phyloP scores from a whole-genome alignment of 2,888 invertebrate species.

The Apodemia mormo region DNA sequence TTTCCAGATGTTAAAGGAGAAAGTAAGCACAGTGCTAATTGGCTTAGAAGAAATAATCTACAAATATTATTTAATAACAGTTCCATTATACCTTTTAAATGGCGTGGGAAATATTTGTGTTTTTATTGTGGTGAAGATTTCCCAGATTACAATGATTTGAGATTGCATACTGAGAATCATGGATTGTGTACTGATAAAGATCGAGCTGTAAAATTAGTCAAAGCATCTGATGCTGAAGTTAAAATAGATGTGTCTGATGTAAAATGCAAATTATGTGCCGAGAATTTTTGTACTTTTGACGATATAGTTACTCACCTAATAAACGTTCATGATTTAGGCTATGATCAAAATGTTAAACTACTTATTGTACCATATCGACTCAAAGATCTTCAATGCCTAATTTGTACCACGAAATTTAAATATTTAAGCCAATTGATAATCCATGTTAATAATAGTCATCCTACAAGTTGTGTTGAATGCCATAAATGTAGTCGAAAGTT shows the following conservation, averaged over 20 bases:
- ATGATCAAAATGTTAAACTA: slow-evolving; percentile 54
- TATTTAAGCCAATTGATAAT: slow-evolving; percentile 57
- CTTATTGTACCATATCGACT: slow-evolving; percentile 58
- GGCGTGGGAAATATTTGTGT: slow-evolving; percentile 72
- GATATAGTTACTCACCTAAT: slow-evolving; percentile 61
- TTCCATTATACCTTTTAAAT: slow-evolving; percentile 71
- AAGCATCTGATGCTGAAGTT: slow-evolving; percentile 58
- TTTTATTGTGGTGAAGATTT: slow-evolving; percentile 72
- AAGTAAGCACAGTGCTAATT: slow-evolving; percentile 65
- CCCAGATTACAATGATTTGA: slow-evolving; percentile 55
- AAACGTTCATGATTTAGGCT: slow-evolving; percentile 54
- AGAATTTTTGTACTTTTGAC: slow-evolving; percentile 48
- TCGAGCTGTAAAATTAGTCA: slow-evolving; percentile 53
- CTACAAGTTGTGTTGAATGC: slow-evolving; percentile 57
- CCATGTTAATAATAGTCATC: slow-evolving; percentile 58
- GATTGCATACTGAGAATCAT: slow-evolving; percentile 61
- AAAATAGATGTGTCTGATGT: slow-evolving; percentile 67
- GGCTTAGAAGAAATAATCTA: slow-evolving; percentile 68
- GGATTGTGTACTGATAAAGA: slow-evolving; percentile 54
- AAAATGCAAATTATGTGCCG: slow-evolving; percentile 58
- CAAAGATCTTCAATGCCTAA: slow-evolving; percentile 53
- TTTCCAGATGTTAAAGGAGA: slow-evolving; percentile 62
- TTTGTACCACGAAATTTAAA: slow-evolving; percentile 56
- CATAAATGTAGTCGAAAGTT: slow-evolving; percentile 58
- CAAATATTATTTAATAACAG: slow-evolving; percentile 73